phyloP scores from a whole-genome alignment of 2,113 vertebrate genomes.

The Rissa tridactyla region DNA sequence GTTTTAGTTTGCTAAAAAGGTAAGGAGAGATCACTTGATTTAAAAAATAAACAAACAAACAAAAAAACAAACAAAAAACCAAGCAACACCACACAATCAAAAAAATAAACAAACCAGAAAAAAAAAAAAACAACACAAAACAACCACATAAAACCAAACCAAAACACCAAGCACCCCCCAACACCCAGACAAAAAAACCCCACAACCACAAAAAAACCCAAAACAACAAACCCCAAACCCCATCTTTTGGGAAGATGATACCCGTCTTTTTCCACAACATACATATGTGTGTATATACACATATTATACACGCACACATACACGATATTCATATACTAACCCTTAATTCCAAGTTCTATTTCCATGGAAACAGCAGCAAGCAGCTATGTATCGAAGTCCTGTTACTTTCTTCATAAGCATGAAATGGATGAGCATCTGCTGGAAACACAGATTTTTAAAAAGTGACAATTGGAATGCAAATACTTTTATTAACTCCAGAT shows the following conservation, averaged over 20 bases:
- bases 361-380: background rate
- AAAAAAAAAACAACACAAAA: background rate
- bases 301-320: background rate
- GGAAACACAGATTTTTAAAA: background rate
- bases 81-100: background rate
- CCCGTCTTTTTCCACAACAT: background rate
- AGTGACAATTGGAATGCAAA: background rate
- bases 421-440: background rate
- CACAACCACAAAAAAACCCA: background rate
- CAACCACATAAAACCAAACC: background rate
- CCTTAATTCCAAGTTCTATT: background rate
- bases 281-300: too few relatives aligned
- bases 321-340: background rate
- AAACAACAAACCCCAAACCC: background rate
- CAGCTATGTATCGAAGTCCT: background rate
- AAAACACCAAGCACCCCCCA: background rate
- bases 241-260: too few relatives aligned
- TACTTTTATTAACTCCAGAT: background rate
- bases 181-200: background rate
- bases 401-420: background rate
- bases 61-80: background rate
- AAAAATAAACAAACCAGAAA: background rate
- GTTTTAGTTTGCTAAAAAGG: background rate
- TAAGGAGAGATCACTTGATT: background rate
- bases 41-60: background rate